These are phyloP conservation scores for Apeltes quadracus DNA, from an alignment of 2,113 vertebrate species.

Conservation along the genomic window DNA sequence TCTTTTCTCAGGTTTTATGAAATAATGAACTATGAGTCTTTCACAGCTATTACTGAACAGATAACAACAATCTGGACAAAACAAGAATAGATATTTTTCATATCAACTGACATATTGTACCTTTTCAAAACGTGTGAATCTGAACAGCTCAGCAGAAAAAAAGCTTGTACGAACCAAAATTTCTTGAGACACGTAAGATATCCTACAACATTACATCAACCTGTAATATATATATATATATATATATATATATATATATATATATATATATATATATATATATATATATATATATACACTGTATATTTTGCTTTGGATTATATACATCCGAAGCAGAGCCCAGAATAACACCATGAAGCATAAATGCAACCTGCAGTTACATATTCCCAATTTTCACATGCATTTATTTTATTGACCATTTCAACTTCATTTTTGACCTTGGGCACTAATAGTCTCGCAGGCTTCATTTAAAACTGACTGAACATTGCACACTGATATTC, in stretches of 20 bases:
- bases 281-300: no score
- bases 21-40: background rate
- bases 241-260: background rate
- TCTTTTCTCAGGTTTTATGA: background rate
- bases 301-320: no score
- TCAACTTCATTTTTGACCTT: constrained; percentile 47
- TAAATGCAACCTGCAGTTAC: constrained; percentile 28
- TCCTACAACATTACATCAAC: background rate
- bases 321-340: background rate
- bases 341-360: constrained; percentile 18
- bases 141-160: background rate
- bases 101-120: background rate
- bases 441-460: constrained; percentile 45
- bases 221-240: background rate
- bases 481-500: constrained; percentile 55
- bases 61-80: background rate
- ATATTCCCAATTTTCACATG: constrained; percentile 44
- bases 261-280: background rate
- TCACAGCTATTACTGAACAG: background rate
- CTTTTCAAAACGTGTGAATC: background rate
- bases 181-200: constrained; percentile 1
- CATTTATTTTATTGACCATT: constrained; percentile 71
- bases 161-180: background rate
- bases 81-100: background rate
- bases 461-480: constrained; percentile 44